Percentiles rank a stretch among this genome's conserved stretches.
Conservation (phyloP, 1,140 invertebrate species). For the Nilaparvata lugens region DNA sequence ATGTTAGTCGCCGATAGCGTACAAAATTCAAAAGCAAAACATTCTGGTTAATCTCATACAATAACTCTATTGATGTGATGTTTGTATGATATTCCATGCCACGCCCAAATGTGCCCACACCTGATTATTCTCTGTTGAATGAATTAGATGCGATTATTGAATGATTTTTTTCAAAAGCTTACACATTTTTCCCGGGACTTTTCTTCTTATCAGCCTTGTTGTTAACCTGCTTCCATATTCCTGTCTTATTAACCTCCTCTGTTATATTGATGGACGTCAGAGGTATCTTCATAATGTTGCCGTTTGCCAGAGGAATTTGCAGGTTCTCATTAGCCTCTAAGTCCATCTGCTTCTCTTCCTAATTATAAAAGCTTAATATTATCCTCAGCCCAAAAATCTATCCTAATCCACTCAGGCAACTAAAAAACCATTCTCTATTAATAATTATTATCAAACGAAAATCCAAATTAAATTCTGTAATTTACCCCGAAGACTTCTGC, state of each 20-base stretch:
- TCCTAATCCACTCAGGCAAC: too few species aligned
- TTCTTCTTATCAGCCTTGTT: slow-evolving; percentile 35
- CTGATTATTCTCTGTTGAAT: neutral
- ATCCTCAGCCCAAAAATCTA: too few species aligned
- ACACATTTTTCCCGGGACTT: slow-evolving; percentile 35
- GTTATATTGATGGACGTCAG: slow-evolving; percentile 82
- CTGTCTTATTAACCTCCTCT: slow-evolving; percentile 86
- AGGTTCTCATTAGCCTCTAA: slow-evolving; percentile 46
- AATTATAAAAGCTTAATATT: slow-evolving; percentile 1
- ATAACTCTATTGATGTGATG: slow-evolving; percentile 2
- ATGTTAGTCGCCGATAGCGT: neutral
- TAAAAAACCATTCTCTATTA: too few species aligned
- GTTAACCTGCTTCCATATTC: slow-evolving; percentile 91
- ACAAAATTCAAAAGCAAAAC: neutral
- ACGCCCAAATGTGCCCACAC: neutral
- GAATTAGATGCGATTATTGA: neutral
- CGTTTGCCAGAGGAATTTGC: slow-evolving; percentile 80
- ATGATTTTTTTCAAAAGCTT: slow-evolving; percentile 18
- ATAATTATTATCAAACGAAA: too few species aligned
- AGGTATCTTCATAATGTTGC: slow-evolving; percentile 87
- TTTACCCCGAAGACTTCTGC: too few species aligned
- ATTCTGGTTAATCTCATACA: neutral
- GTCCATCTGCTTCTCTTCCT: slow-evolving; percentile 22
- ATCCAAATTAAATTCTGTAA: too few species aligned
- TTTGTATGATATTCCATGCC: neutral